Evolutionary conservation across 2,113 vertebrate species (phyloP), one percentile per base, ranked within the genome.

Genomic region (Chaetura pelagica): DNA sequence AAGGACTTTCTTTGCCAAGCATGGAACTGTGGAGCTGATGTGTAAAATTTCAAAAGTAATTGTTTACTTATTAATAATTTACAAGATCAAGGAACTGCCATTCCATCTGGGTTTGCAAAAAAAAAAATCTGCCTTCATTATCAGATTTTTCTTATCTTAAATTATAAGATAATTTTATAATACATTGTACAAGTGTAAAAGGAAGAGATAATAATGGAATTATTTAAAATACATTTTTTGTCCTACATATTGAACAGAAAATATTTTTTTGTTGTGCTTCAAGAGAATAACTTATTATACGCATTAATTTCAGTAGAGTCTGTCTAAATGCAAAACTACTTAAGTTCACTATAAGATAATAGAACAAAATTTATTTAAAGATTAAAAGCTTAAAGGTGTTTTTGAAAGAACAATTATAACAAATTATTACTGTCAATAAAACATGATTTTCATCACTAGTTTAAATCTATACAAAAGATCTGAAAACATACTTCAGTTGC

Each of bases 391-490:
- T 84, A 92, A 83, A 88, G 29, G 38, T 94, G 19, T 62, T 97
- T 24, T 64, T 90, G 67, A 62, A 86, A 92, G 21, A 89, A 1
- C 66, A 95, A 71, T 90, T 23, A 89, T 94, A 94, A 89, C 80
- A 90, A 96, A 75, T 95, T 97, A 94, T 96, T 97, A 92, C 52
- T 96, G 85, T 73, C 91, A 96, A 83, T 91, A 92, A 96, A 76
- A 90, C 2, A 6, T 30, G 12, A 96, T 94, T 97, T 90, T 82
- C 84, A 94, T 96, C 61, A 87, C 6, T 64, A 68, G 52, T 96
- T 96, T 94, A 93, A 96, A 95, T 78, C 48, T 94, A 29, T 87
- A 93, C 61, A 89, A 95, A 97, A 89, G 76, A 68, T 59, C 63
- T 88, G 84, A 86, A 96, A 96, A 76, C 12, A 54, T n/a, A 93